These are phyloP conservation scores for Hydractinia echinata DNA, from an alignment of 30 jellyfish, hydroid and myxozoan genomes.

Conservation along the genomic window DNA sequence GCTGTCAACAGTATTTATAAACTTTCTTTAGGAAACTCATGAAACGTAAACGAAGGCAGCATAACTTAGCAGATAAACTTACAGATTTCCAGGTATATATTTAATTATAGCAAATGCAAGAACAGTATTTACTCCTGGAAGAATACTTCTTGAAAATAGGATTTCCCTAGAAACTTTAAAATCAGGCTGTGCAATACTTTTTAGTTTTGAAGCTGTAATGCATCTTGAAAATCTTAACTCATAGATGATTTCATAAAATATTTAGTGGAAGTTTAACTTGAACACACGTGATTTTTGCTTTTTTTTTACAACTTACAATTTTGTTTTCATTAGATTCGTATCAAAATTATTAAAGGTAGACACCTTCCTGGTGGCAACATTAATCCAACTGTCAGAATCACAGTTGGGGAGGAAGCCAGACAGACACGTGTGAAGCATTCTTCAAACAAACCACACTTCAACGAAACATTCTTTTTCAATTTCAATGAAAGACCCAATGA, in stretches of 20 bases:
- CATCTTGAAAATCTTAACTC: no score
- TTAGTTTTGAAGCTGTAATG: no score
- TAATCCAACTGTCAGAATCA: slow-evolving; percentile 63
- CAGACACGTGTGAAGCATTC: slow-evolving; percentile 80
- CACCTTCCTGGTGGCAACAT: slow-evolving; percentile 85
- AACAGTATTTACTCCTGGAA: slow-evolving; percentile 38
- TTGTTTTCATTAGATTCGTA: slow-evolving; percentile 41
- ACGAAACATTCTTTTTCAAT: slow-evolving; percentile 82
- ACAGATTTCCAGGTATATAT: slow-evolving; percentile 74
- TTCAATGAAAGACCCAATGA: slow-evolving; percentile 84
- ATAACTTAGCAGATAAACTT: slow-evolving; percentile 82
- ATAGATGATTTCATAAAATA: background rate
- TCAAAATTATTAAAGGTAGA: slow-evolving; percentile 69
- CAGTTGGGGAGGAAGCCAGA: slow-evolving; percentile 64
- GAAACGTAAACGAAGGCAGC: slow-evolving; percentile 52
- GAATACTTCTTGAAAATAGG: no score
- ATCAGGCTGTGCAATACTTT: background rate
- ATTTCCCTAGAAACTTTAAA: background rate
- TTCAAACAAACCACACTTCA: slow-evolving; percentile 69
- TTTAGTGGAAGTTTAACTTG: background rate
- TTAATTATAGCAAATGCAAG: no score
- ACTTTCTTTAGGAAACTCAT: background rate
- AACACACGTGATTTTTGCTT: no score
- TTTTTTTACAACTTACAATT: background rate
- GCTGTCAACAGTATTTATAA: no score